Conservation (phyloP, 1,140 invertebrate species). For the Solenopsis invicta region DNA sequence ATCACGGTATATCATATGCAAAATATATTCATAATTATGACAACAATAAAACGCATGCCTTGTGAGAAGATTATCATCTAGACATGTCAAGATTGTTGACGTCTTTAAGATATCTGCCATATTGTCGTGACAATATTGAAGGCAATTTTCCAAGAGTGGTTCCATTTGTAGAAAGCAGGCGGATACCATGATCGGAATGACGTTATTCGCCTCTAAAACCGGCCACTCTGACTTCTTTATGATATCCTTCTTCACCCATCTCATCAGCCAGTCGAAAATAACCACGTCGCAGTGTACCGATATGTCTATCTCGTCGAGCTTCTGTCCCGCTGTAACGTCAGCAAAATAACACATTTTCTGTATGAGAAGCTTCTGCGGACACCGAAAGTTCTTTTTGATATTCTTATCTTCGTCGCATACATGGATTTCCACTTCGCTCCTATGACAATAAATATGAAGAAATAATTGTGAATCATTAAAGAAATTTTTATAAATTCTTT, state of each 20-base stretch:
- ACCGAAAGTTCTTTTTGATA: conserved; percentile 95
- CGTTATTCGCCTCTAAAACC: conserved; percentile 93
- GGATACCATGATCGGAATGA: conserved; percentile 96
- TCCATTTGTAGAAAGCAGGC: conserved; percentile 98
- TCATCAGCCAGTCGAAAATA: conserved; percentile 98
- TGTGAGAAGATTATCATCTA: conserved; percentile 93
- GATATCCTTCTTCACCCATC: conserved; percentile 94
- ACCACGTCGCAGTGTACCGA: conserved; percentile 98
- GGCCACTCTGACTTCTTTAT: conserved; percentile 90
- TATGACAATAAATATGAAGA: conserved; percentile 81
- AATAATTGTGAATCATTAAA: conserved; percentile 12
- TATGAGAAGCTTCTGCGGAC: conserved; percentile 94
- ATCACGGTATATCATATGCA: not conserved
- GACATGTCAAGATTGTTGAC: conserved; percentile 92
- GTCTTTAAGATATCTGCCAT: conserved; percentile 93
- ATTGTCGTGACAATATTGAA: conserved; percentile 93
- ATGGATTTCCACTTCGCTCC: conserved; percentile 94
- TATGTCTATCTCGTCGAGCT: conserved; percentile 97
- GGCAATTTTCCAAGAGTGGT: conserved; percentile 92
- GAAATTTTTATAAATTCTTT: conserved; percentile 36
- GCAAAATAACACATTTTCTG: conserved; percentile 98
- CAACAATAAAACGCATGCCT: conserved; percentile 85
- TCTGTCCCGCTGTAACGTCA: conserved; percentile 94
- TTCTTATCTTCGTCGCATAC: conserved; percentile 96
- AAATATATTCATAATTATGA: not conserved